Conservation (phyloP, 2,113 vertebrate species). For the Rhinolophus ferrumequinum region DNA sequence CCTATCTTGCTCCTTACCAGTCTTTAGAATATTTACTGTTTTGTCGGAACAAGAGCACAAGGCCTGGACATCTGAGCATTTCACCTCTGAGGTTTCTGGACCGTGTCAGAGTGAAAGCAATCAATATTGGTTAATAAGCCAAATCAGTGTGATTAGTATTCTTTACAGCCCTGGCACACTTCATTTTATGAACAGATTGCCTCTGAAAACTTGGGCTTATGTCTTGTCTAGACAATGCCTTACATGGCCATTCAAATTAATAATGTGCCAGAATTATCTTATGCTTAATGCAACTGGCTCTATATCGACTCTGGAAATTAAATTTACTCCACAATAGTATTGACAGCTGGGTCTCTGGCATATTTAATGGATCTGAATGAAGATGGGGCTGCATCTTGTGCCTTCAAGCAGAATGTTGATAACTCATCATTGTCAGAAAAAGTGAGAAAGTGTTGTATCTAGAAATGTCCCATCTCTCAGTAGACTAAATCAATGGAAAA, state of each 20-base stretch:
- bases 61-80: constrained; percentile 63
- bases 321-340: constrained; percentile 87
- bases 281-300: constrained; percentile 89
- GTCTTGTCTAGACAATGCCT: constrained; percentile 89
- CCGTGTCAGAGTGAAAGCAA: constrained; percentile 80
- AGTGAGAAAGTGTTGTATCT: constrained; percentile 80
- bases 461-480: constrained; percentile 48
- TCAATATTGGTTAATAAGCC: constrained; percentile 87
- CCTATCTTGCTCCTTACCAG: background rate
- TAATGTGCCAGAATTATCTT: constrained; percentile 89
- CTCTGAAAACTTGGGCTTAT: constrained; percentile 86
- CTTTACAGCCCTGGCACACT: constrained; percentile 85
- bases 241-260: constrained; percentile 89
- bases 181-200: constrained; percentile 86
- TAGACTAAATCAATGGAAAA: constrained; percentile 69
- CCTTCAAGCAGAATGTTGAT: constrained; percentile 88
- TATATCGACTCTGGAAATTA: constrained; percentile 91
- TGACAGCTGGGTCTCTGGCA: constrained; percentile 90
- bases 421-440: constrained; percentile 88
- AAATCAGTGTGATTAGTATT: constrained; percentile 86
- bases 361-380: constrained; percentile 88
- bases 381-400: constrained; percentile 82
- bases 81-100: constrained; percentile 81
- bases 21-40: constrained; percentile 52
- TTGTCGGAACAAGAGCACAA: constrained; percentile 59